These are phyloP conservation scores for Sebastes iracundus DNA, from an alignment of 2,797 vertebrate species.

Conservation along the genomic window DNA sequence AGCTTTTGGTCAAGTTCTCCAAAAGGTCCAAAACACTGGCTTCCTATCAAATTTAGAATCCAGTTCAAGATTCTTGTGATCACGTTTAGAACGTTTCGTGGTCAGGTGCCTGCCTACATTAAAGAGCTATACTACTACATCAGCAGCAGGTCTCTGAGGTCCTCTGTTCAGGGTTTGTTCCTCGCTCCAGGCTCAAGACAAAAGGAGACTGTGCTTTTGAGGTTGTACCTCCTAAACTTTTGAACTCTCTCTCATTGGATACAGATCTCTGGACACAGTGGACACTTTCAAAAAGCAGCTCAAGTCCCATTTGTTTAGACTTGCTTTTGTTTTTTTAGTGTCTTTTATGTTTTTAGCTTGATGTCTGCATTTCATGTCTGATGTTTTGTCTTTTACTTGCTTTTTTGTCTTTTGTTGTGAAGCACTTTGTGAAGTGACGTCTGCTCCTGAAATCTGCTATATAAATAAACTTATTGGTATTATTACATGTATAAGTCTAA, in stretches of 20 bases:
- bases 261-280: neutral
- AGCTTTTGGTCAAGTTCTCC: neutral
- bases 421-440: neutral
- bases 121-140: neutral
- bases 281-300: neutral
- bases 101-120: neutral
- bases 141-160: neutral
- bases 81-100: neutral
- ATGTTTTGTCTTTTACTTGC: neutral
- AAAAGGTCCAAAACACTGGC: neutral
- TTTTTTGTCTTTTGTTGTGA: neutral
- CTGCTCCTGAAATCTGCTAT: neutral
- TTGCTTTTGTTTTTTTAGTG: neutral
- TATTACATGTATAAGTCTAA: neutral
- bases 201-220: neutral
- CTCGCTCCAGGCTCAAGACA: neutral
- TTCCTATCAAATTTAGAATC: neutral
- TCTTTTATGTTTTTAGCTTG: neutral
- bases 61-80: neutral
- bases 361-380: neutral
- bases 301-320: neutral
- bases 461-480: neutral
- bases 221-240: neutral
- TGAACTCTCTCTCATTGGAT: neutral
- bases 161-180: neutral